Conservation (phyloP, 2,113 vertebrate genomes). For the Ornithorhynchus anatinus region DNA sequence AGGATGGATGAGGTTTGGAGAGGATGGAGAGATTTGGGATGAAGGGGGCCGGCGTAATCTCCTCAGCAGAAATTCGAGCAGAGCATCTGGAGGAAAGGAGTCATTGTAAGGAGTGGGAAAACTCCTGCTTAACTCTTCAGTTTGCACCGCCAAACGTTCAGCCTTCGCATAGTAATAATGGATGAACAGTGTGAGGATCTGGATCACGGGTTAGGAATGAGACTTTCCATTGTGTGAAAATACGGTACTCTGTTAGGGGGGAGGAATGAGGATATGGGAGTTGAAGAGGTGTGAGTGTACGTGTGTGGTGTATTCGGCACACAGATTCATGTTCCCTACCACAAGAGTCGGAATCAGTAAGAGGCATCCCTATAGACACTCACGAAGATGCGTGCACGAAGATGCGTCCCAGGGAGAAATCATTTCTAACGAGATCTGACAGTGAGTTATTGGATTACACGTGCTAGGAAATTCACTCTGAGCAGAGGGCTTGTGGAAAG, state of each 20-base stretch:
- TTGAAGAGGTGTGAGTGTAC: no score
- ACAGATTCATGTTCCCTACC: not conserved
- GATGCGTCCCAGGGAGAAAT: conserved; percentile 31
- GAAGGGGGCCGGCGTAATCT: no score
- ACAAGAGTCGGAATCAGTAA: no score
- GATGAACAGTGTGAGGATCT: no score
- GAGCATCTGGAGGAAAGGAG: no score
- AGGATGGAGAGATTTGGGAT: no score
- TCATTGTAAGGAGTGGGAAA: no score
- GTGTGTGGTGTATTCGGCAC: not conserved
- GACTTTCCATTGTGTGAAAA: not conserved
- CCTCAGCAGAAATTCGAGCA: no score
- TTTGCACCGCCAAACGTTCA: not conserved
- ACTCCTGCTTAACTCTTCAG: no score
- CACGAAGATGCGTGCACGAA: conserved; percentile 16
- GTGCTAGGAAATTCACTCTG: conserved; percentile 23
- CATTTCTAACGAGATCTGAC: not conserved
- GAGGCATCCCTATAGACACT: not conserved
- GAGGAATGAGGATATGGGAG: rapidly evolving
- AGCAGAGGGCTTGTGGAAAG: conserved; percentile 20
- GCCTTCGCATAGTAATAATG: no score
- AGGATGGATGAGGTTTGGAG: no score
- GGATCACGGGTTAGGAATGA: not conserved
- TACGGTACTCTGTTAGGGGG: rapidly evolving
- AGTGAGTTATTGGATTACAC: conserved; percentile 30